Evolutionary conservation across 2,113 vertebrate genomes (phyloP), one percentile per base, ranked within the genome.

Genomic region (Diglossa brunneiventris): DNA sequence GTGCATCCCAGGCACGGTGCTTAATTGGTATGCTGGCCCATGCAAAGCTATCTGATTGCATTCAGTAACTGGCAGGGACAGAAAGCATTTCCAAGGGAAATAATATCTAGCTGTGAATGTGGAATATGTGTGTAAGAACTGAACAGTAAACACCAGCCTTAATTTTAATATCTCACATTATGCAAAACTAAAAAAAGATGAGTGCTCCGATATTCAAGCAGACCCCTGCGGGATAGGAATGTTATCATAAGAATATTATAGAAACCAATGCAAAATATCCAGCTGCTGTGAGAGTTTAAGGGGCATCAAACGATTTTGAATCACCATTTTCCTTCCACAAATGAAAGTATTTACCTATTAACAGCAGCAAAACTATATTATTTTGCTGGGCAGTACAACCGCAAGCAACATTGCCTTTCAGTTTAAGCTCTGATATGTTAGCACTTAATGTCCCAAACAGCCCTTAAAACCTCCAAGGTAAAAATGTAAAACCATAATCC

Each of bases 21-120:
- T 97, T 98, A 97, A 98, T 98, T 98, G 97, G 97, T 98, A 97
- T 98, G 96, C 97, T 83, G 94, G 96, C 94, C 97, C 96, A 98
- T 56, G 55, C 96, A 91, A 97, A 95, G 95, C 96, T 96, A 95
- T 97, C 97, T 98, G 98, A 98, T 98, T 98, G 97, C 95, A 96
- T 96, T 97, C 94, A 53, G 95, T 90, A 95, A 98, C 96, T 96
- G 96, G 94, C 96, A 97, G 96, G 95, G 95, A 96, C 94, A 98
- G 96, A 95, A 96, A 96, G 93, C 97, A 97, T 98, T 97, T 98
- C 95, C 96, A 95, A 97, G 96, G 95, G 95, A 98, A 98, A 98
- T 98, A 97, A 97, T 96, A 96, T 96, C 96, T 97, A 76, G 83
- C 97, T 97, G 96, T 96, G 96, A 97, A 97, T 96, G 95, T 96